phyloP scores from a whole-genome alignment of 2,888 invertebrate genomes.

The Spodoptera exigua region DNA sequence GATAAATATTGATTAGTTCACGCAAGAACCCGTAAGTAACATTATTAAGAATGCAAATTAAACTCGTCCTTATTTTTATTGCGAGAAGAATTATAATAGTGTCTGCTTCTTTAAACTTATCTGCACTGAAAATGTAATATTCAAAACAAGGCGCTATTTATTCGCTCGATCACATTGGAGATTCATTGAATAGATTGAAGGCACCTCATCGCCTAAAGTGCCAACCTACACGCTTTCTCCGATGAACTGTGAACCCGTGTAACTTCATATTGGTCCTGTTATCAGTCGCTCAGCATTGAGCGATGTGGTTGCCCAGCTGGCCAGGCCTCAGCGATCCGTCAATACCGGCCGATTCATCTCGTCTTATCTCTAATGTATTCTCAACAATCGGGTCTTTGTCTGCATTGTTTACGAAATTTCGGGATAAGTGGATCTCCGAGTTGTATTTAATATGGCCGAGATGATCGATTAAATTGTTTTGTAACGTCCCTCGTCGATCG shows the following conservation, averaged over 20 bases:
- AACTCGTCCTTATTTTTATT: too few relatives aligned
- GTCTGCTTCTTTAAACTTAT: too few relatives aligned
- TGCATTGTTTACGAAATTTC: slow-evolving; percentile 40
- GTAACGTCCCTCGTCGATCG: slow-evolving; percentile 4
- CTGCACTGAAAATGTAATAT: too few relatives aligned
- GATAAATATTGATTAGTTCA: too few relatives aligned
- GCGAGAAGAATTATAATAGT: too few relatives aligned
- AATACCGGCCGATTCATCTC: slow-evolving; percentile 52
- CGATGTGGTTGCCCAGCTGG: slow-evolving; percentile 35
- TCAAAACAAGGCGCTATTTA: not conserved
- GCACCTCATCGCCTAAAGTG: slow-evolving; percentile 7
- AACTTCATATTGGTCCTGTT: slow-evolving; percentile 41
- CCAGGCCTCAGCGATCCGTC: slow-evolving; percentile 44
- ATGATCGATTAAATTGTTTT: slow-evolving; percentile 30
- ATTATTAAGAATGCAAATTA: too few relatives aligned
- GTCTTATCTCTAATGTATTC: slow-evolving; percentile 60
- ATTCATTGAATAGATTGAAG: slow-evolving; percentile 21
- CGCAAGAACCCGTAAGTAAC: too few relatives aligned
- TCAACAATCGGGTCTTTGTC: slow-evolving; percentile 31
- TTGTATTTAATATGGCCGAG: slow-evolving; percentile 29
- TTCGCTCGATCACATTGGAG: slow-evolving; percentile 15
- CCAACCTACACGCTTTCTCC: slow-evolving; percentile 26
- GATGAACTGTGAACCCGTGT: slow-evolving; percentile 48
- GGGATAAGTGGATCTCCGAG: slow-evolving; percentile 40
- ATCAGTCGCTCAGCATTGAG: slow-evolving; percentile 50